Evolutionary conservation across 2,888 invertebrate species (phyloP).

Genomic region (Rhingia rostrata): DNA sequence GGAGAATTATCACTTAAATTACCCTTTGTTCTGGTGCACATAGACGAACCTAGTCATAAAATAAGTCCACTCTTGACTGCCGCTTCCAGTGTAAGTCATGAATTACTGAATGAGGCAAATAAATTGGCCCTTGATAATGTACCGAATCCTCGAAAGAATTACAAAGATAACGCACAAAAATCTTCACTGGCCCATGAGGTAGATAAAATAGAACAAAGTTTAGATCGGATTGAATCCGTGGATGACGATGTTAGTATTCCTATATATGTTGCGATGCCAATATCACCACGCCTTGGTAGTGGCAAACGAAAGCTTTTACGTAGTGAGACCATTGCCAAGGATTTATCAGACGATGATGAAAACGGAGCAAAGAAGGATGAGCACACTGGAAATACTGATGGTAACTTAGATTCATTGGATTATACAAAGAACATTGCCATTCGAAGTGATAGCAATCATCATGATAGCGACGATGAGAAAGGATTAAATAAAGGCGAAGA

Average conservation of each 20-base stretch:
- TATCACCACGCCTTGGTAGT: conserved; percentile 36
- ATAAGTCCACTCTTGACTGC: conserved; percentile 60
- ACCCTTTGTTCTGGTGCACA: conserved; percentile 91
- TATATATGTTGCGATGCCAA: conserved; percentile 69
- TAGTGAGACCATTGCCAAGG: conserved; percentile 80
- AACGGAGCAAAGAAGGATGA: conserved; percentile 39
- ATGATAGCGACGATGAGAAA: conserved; percentile 12
- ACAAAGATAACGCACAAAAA: conserved; percentile 58
- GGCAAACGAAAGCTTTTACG: conserved; percentile 78
- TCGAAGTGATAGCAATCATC: conserved; percentile 32
- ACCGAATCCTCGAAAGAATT: conserved; percentile 76
- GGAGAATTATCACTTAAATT: conserved; percentile 91
- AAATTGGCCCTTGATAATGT: conserved; percentile 79
- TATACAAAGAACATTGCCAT: conserved; percentile 26
- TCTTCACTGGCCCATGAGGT: conserved; percentile 23
- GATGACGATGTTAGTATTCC: conserved; percentile 78
- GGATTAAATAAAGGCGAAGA: conserved; percentile 19
- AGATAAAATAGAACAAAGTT: conserved; percentile 52
- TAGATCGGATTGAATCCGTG: conserved; percentile 78
- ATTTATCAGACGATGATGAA: conserved; percentile 77
- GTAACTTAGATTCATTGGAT: conserved; percentile 38
- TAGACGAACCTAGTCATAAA: conserved; percentile 78
- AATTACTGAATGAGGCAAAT: conserved; percentile 68
- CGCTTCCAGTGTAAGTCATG: conserved; percentile 46
- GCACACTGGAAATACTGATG: conserved; percentile 45